Evolutionary conservation across 2,888 invertebrate genomes (phyloP).

Genomic region (Rhyacophila evoluta): DNA sequence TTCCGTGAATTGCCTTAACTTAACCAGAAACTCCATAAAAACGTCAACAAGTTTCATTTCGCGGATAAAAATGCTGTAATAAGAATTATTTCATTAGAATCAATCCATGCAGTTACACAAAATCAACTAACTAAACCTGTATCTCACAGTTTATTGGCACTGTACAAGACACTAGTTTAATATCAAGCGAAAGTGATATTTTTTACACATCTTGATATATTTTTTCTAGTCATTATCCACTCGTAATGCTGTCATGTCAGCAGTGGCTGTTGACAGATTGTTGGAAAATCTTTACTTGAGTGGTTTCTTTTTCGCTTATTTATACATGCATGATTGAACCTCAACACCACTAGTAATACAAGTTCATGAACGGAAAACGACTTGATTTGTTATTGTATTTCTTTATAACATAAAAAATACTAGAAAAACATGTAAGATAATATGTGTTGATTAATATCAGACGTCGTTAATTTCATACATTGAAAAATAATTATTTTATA

Average conservation of each 20-base stretch:
- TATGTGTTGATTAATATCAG: background rate
- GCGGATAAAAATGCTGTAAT: background rate
- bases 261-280: background rate
- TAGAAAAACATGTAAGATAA: too few relatives aligned
- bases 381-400: background rate
- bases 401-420: too few relatives aligned
- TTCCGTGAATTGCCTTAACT: background rate
- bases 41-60: background rate
- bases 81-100: background rate
- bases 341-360: background rate
- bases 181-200: background rate
- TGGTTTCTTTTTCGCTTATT: conserved; percentile 12
- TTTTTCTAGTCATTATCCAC: background rate
- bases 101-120: background rate
- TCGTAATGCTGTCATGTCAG: background rate
- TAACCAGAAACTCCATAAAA: background rate
- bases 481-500: too few relatives aligned
- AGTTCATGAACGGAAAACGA: background rate
- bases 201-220: conserved; percentile 5
- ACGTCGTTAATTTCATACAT: too few relatives aligned
- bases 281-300: background rate
- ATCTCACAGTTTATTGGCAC: conserved; percentile 4
- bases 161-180: background rate
- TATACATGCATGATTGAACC: conserved; percentile 8
- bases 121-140: background rate